Evolutionary conservation across 1,140 invertebrate species (phyloP), one percentile per base, ranked within the genome.

Genomic region (Drosophila eugracilis): DNA sequence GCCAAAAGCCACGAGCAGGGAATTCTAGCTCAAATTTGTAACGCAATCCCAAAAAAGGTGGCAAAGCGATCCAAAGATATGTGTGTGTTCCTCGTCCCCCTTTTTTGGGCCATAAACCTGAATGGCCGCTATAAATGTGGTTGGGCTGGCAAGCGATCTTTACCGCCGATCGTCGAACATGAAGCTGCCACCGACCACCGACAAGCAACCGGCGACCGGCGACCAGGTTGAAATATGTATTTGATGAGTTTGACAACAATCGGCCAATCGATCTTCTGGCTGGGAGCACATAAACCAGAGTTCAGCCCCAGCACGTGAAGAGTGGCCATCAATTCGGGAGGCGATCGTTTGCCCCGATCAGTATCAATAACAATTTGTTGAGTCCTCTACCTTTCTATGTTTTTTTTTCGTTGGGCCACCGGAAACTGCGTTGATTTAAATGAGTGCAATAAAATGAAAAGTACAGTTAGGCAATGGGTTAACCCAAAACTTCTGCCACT

Each of bases 171-270:
- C 69, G 36, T 36, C 14, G 55, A 50, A 59, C 79, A 74, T 85
- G 73, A 86, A 80, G 81, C 67, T 77, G 71, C 72, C 65, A 53
- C 30, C 70, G 52, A 42, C 45, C 65, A 60, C 30, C 69, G 50
- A 22, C 49, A 49, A 47, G 69, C n/a, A n/a, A n/a, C n/a, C n/a
- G 57, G 32, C 70, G 52, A 42, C 45, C 65, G 66, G 30, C 69
- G 50, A 22, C 49, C 54, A 47, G 69, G 62, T 34, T 80, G 67
- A 80, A 74, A 85, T 80, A 85, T 85, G 76, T 85, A 86, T 85
- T 84, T 86, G 81, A 85, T 78, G 81, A 70, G 71, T 75, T 77
- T 85, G 81, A 85, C 81, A 86, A 85, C 80, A 80, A 85, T 77
- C 80, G 72, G 79, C 65, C 74, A 72, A 85, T 85, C 67, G 73